phyloP scores from a whole-genome alignment of 2,113 vertebrate genomes.

The Morphnarchus princeps region DNA sequence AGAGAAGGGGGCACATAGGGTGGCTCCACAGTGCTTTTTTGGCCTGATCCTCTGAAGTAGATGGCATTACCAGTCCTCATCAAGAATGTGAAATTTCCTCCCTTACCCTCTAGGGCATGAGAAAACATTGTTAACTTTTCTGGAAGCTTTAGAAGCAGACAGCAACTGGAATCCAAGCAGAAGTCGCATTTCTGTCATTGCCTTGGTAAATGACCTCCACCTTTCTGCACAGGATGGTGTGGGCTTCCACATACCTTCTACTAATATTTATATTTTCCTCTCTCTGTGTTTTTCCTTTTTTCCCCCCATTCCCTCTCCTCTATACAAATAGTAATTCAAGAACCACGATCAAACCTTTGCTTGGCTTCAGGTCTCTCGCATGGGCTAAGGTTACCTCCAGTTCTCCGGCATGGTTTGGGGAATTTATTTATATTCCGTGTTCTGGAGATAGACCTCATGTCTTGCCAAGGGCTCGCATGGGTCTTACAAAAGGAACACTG shows the following conservation, averaged over 20 bases:
- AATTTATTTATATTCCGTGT: slow-evolving; percentile 63
- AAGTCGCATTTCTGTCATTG: slow-evolving; percentile 5
- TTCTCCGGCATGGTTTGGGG: slow-evolving; percentile 16
- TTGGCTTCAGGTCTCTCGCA: slow-evolving; percentile 35
- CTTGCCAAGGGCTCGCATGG: slow-evolving; percentile 58
- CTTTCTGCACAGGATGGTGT: neutral
- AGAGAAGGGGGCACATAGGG: neutral
- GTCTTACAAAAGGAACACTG: slow-evolving; percentile 65
- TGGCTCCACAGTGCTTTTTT: neutral
- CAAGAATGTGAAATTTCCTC: slow-evolving; percentile 17
- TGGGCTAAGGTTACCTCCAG: slow-evolving; percentile 33
- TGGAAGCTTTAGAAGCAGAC: neutral
- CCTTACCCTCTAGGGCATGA: neutral
- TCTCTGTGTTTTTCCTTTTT: neutral
- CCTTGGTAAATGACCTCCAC: neutral
- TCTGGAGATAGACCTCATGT: slow-evolving; percentile 50
- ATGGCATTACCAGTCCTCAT: slow-evolving; percentile 17
- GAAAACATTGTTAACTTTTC: neutral
- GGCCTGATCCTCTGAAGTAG: neutral
- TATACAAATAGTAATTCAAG: slow-evolving; percentile 14
- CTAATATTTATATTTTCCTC: neutral
- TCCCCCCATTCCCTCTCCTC: neutral
- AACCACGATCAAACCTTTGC: neutral
- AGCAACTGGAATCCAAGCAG: slow-evolving; percentile 17
- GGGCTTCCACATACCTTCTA: neutral